Evolutionary conservation across 2,888 invertebrate species (phyloP).

Genomic region (Trissonchulus latispiculum): DNA sequence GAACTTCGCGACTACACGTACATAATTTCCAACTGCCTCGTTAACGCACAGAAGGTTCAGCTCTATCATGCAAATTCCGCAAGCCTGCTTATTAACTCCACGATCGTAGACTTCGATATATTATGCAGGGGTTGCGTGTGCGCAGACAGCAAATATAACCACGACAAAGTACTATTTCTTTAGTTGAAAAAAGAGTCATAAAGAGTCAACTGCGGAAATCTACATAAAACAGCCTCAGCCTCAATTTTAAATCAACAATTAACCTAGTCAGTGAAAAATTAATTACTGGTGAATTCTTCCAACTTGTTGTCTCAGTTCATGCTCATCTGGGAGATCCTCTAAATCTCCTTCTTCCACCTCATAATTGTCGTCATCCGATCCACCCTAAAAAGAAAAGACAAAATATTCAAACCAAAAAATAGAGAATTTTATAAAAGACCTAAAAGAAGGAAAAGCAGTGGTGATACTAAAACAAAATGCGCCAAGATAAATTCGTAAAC

Average conservation of each 20-base stretch:
- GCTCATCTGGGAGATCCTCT: conserved; percentile 64
- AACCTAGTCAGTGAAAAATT: conserved; percentile 10
- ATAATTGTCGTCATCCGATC: conserved; percentile 13
- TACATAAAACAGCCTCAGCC: too few species aligned
- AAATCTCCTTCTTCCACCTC: conserved; percentile 74
- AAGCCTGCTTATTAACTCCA: too few species aligned
- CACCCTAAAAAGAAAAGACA: conserved; percentile 9
- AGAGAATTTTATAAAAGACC: neutral
- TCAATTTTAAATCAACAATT: neutral
- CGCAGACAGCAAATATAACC: too few species aligned
- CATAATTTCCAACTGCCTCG: too few species aligned
- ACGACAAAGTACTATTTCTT: too few species aligned
- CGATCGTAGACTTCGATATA: too few species aligned
- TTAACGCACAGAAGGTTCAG: too few species aligned
- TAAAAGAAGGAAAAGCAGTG: neutral
- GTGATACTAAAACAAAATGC: neutral
- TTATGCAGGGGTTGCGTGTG: too few species aligned
- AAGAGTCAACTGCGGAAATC: too few species aligned
- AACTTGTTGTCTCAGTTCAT: conserved; percentile 64
- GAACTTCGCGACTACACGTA: too few species aligned
- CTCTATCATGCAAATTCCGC: too few species aligned
- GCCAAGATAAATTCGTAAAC: neutral
- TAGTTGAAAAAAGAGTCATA: too few species aligned
- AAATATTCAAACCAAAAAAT: neutral
- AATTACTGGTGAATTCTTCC: conserved; percentile 73